phyloP scores from a whole-genome alignment of 1,140 invertebrate species.

The Eriocheir sinensis region DNA sequence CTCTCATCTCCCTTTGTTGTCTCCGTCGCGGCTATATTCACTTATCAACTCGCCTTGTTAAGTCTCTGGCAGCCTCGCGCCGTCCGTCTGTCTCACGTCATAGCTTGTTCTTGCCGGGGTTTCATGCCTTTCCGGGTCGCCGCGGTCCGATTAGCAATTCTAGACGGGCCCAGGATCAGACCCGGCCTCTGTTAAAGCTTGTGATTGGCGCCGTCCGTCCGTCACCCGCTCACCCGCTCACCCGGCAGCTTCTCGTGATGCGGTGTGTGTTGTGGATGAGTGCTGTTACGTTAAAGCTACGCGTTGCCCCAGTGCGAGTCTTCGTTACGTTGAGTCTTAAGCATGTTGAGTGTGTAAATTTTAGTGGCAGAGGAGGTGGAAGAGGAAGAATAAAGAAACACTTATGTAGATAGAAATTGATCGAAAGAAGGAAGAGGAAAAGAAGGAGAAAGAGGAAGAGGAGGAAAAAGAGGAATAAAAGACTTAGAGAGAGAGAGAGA shows the following conservation, averaged over 20 bases:
- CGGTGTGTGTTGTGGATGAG: background rate
- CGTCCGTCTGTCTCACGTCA: background rate
- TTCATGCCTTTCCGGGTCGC: background rate
- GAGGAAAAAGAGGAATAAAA: background rate
- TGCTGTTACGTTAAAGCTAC: too few relatives aligned
- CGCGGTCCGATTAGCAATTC: background rate
- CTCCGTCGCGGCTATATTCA: too few relatives aligned
- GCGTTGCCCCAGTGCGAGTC: too few relatives aligned
- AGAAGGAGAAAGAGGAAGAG: background rate
- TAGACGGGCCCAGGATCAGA: background rate
- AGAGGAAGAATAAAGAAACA: background rate
- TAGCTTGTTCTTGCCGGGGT: too few relatives aligned
- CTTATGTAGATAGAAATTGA: too few relatives aligned
- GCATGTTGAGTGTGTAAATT: background rate
- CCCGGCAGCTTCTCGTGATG: too few relatives aligned
- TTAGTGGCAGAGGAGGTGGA: background rate
- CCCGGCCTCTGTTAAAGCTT: background rate
- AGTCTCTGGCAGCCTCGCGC: background rate
- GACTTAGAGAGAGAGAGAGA: background rate
- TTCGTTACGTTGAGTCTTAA: background rate
- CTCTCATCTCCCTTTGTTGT: too few relatives aligned
- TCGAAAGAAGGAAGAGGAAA: too few relatives aligned
- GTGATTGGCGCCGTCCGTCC: background rate
- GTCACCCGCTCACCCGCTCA: too few relatives aligned
- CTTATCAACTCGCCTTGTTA: background rate